Base-by-base conservation (phyloP, 2,888 invertebrate genomes). In the Schizotus pectinicornis region DNA sequence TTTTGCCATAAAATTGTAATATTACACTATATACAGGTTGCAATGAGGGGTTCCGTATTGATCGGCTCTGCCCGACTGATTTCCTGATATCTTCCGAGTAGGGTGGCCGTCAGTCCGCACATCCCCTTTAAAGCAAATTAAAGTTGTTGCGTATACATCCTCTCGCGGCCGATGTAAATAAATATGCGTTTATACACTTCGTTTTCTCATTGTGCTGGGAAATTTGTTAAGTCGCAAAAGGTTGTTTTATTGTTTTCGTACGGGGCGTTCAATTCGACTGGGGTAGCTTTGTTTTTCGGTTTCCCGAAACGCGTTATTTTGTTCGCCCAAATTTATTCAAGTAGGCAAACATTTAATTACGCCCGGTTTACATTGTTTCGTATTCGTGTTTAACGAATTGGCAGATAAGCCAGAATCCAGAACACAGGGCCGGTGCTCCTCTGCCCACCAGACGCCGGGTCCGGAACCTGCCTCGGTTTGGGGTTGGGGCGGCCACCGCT, bases 1-100 rank as follows among this genome's bases (percentile, higher is more conserved):
- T 73, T 73, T 74, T 65, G 67, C 69, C 69, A 73, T 74, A 74
- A 74, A 74, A 74, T 71, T 73, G 72, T 74, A 73, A 74, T 73
- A 71, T 73, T 67, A 72, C 69, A 70, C 71, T 67, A 69, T 65
- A 68, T 67, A 58, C 60, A 66, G 62, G 63, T 65, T 65, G 67
- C 64, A 62, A 60, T 52, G 59, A 57, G 55, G 63, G 65, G 61
- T 50, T 56, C 58, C 53, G 65, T 70, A 70, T 69, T 65, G 68
- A 70, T 69, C 69, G 62, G 64, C 53, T 48, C 41, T 9, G 14
- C 47, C 14, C 64, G 65, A 64, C 56, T 49, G 52, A 55, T 47
- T 65, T 61, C 62, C 58, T 45, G 52, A 58, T 53, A 56, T 51
- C 50, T 42, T 39, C 36, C 45, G 50, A 7, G 32, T 9, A 34